Evolutionary conservation across 2,797 vertebrate genomes (phyloP).

Genomic region (Cynopterus sphinx): DNA sequence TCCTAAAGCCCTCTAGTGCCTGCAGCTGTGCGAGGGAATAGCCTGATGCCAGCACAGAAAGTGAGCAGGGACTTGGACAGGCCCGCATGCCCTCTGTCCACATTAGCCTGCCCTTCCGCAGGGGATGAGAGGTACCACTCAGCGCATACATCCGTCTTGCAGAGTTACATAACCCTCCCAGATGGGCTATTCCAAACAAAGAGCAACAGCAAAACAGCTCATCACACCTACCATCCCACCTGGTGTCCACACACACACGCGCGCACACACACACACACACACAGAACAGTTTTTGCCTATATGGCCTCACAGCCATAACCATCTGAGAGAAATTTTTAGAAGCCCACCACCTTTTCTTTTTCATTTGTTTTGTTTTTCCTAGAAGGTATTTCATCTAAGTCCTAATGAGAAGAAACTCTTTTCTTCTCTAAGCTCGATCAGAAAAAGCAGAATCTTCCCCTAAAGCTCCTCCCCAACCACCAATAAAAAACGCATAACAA

Average conservation of each 20-base stretch:
- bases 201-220: neutral
- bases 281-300: neutral
- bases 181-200: constrained; percentile 6
- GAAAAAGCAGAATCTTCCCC: neutral
- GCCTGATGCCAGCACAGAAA: neutral
- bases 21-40: neutral
- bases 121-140: neutral
- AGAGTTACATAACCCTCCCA: constrained; percentile 58
- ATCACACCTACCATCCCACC: too few relatives aligned
- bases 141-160: neutral
- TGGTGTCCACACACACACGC: neutral
- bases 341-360: neutral
- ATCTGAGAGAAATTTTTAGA: neutral
- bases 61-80: neutral
- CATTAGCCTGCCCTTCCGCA: neutral
- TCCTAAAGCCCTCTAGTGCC: neutral
- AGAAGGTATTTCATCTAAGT: neutral
- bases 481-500: neutral
- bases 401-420: neutral
- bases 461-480: too few relatives aligned
- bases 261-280: too few relatives aligned
- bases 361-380: neutral
- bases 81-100: neutral
- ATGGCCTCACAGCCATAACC: neutral
- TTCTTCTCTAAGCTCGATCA: neutral